These are phyloP conservation scores for Platichthys stellatus DNA, from an alignment of 2,113 vertebrate genomes.

Conservation along the genomic window DNA sequence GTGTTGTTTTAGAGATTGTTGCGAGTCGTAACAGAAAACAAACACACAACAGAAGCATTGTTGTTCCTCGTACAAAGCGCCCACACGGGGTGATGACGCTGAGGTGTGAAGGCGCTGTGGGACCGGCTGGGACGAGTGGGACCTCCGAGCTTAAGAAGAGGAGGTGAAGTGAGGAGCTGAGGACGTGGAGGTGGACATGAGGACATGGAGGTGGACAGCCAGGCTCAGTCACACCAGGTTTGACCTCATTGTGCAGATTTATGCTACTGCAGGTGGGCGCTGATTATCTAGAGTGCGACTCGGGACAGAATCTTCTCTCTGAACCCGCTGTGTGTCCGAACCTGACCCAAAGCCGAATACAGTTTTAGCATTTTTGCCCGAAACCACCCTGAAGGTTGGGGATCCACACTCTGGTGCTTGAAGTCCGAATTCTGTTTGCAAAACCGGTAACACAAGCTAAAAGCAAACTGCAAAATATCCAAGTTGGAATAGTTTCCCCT, in stretches of 20 bases:
- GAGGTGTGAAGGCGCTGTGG: neutral
- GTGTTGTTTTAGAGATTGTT: neutral
- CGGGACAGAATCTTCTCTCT: too few species aligned
- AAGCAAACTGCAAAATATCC: too few species aligned
- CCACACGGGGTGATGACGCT: neutral
- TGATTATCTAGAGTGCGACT: neutral
- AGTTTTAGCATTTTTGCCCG: too few species aligned
- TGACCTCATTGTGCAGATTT: neutral
- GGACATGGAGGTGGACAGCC: neutral
- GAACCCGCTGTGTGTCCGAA: too few species aligned
- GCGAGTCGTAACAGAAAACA: neutral
- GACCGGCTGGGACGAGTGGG: neutral
- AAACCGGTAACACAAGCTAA: too few species aligned
- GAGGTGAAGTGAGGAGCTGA: neutral
- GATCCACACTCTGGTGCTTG: too few species aligned
- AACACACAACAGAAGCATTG: neutral
- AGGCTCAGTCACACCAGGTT: neutral
- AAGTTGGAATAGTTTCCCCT: too few species aligned
- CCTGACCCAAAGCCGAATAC: too few species aligned
- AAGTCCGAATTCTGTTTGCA: too few species aligned
- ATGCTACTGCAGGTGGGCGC: neutral
- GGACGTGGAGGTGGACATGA: neutral
- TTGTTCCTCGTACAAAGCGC: neutral
- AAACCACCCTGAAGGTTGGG: too few species aligned
- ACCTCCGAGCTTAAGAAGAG: neutral